Percentiles rank a stretch among this genome's conserved stretches.
Evolutionary conservation across 2,797 vertebrate species (phyloP).

Genomic region (Bufotes viridis): DNA sequence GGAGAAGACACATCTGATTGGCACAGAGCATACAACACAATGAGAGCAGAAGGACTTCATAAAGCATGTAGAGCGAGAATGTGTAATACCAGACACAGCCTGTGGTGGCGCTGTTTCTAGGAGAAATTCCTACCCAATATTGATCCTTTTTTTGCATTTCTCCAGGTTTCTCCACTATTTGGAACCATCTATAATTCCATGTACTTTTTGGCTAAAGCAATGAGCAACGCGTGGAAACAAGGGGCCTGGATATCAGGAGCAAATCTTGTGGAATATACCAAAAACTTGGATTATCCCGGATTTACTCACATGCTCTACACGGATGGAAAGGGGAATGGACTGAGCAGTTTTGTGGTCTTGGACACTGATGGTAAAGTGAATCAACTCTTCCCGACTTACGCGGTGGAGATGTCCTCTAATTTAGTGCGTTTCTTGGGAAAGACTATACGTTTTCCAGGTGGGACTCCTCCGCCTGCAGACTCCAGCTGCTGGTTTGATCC

Average conservation of each 20-base stretch:
- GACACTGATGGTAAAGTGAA: conserved; percentile 81
- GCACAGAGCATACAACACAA: too few relatives aligned
- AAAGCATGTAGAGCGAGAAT: too few relatives aligned
- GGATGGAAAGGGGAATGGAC: conserved; percentile 76
- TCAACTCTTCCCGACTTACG: conserved; percentile 80
- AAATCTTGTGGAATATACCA: conserved; percentile 80
- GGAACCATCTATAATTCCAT: conserved; percentile 92
- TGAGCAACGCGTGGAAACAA: conserved; percentile 78
- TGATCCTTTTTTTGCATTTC: background rate
- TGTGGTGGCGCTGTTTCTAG: background rate
- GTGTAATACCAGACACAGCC: background rate
- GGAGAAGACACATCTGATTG: too few relatives aligned
- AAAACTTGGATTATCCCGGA: conserved; percentile 84
- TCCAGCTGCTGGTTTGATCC: conserved; percentile 89
- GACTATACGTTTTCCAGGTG: conserved; percentile 83
- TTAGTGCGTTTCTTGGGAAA: conserved; percentile 75
- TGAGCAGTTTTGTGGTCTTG: conserved; percentile 83
- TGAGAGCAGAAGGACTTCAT: too few relatives aligned
- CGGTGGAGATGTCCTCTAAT: conserved; percentile 76
- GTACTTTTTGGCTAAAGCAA: conserved; percentile 86
- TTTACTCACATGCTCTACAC: conserved; percentile 85
- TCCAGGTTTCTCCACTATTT: conserved; percentile 90
- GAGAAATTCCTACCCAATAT: background rate
- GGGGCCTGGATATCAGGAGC: conserved; percentile 75
- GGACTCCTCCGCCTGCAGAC: conserved; percentile 79